Evolutionary conservation across 2,797 vertebrate genomes (phyloP).

Genomic region (Malurus leucopterus): DNA sequence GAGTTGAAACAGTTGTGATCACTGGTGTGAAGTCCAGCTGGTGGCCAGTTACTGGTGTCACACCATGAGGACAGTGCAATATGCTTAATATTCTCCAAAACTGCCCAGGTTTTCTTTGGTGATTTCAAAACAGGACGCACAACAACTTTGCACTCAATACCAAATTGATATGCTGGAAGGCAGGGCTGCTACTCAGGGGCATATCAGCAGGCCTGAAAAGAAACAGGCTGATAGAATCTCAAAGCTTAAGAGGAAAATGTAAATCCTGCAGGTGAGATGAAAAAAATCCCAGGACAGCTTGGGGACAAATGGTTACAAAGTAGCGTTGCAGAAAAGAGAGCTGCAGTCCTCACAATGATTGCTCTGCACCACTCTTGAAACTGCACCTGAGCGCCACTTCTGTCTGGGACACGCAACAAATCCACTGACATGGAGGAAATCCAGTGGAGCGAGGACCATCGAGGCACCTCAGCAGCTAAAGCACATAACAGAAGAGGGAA

Average conservation of each 20-base stretch:
- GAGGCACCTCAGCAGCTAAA: neutral
- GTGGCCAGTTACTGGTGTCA: neutral
- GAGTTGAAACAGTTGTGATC: neutral
- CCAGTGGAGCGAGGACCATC: neutral
- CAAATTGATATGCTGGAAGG: neutral
- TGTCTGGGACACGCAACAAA: neutral
- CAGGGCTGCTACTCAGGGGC: neutral
- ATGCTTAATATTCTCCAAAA: neutral
- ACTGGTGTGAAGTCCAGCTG: neutral
- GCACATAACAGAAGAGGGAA: neutral
- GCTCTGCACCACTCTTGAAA: neutral
- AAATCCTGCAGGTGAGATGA: rapidly evolving
- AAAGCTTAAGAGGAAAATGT: neutral
- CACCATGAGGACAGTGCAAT: neutral
- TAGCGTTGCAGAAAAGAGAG: neutral
- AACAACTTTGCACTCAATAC: neutral
- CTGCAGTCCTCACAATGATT: neutral
- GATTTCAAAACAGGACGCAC: neutral
- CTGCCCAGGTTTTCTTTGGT: neutral
- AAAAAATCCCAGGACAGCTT: neutral
- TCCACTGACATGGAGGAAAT: neutral
- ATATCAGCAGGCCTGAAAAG: neutral
- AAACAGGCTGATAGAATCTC: neutral
- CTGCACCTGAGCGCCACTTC: neutral
- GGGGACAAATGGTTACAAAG: neutral